Base-by-base conservation (phyloP, 2,888 invertebrate species). In the Thymelicus sylvestris region DNA sequence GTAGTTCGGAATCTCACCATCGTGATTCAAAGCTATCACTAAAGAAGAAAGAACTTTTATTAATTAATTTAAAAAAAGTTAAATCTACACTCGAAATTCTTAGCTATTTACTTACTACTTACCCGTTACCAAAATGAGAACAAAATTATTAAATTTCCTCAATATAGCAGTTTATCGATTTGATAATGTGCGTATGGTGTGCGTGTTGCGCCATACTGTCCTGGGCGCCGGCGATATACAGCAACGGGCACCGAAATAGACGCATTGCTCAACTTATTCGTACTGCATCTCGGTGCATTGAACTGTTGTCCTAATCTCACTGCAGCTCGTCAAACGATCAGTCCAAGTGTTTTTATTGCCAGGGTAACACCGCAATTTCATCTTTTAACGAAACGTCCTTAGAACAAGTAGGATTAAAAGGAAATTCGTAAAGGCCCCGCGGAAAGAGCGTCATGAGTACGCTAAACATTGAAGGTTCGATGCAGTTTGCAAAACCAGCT, bases 231-330 rank as follows among this genome's bases (percentile, higher is more conserved):
- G 76, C 82, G 83, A 79, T 88, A 87, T 87, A 86, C 84, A 82
- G 86, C 84, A 82, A 83, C 83, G 83, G 75, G 86, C 86, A 86
- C 89, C 82, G 73, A 93, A 93, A 93, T 93, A 93, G 89, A 84
- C 77, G 75, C 85, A 80, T 93, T 93, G 91, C 93, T 89, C 92
- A 93, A 93, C 88, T 84, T 81, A 92, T 93, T 92, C 82, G 92
- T 90, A 90, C 85, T 88, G 84, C 89, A 91, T 86, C 86, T 86
- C 86, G 77, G 93, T 87, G 90, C 93, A 91, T 89, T 93, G 93
- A 93, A 93, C 93, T 89, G 79, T 79, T 82, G 84, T 86, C 89
- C 90, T 90, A 90, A 91, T 89, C 86, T 83, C 82, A 85, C 80
- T 82, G 83, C 83, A 85, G 83, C 86, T 83, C 86, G 84, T 73